These are phyloP conservation scores for Oxytorus armatus DNA, from an alignment of 2,888 invertebrate species.

Conservation along the genomic window DNA sequence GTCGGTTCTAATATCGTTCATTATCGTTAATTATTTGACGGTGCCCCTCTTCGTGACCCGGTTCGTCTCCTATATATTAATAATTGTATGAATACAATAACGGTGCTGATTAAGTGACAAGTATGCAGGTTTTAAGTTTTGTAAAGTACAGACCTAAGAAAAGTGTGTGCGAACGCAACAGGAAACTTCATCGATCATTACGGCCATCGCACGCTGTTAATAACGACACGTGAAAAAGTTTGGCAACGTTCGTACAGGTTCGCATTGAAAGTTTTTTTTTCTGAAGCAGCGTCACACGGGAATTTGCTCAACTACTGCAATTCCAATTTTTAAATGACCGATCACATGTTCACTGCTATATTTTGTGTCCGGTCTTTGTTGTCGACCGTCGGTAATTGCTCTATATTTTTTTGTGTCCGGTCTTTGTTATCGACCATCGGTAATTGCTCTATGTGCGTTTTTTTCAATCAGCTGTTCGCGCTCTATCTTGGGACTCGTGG, in stretches of 20 bases:
- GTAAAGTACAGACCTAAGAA: neutral
- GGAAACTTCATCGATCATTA: neutral
- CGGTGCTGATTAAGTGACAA: neutral
- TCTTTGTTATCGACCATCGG: neutral
- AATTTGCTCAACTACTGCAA: conserved; percentile 3
- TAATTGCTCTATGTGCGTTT: neutral
- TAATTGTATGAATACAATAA: neutral
- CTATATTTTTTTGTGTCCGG: neutral
- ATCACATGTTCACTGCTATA: too few relatives aligned
- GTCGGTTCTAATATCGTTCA: neutral
- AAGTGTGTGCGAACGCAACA: neutral
- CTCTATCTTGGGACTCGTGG: neutral
- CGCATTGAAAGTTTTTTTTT: neutral
- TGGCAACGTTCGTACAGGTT: neutral
- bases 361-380: too few relatives aligned
- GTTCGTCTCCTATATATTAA: neutral
- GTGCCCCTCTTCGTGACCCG: conserved; percentile 1
- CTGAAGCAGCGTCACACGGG: neutral
- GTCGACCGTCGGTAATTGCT: neutral
- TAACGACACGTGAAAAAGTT: neutral
- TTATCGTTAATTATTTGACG: conserved; percentile 3
- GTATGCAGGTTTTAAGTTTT: neutral
- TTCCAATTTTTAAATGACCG: too few relatives aligned
- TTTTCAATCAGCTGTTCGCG: conserved; percentile 18
- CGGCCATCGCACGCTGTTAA: neutral